Conservation (phyloP, 1,140 invertebrate genomes). For the Bombus cullumanus region DNA sequence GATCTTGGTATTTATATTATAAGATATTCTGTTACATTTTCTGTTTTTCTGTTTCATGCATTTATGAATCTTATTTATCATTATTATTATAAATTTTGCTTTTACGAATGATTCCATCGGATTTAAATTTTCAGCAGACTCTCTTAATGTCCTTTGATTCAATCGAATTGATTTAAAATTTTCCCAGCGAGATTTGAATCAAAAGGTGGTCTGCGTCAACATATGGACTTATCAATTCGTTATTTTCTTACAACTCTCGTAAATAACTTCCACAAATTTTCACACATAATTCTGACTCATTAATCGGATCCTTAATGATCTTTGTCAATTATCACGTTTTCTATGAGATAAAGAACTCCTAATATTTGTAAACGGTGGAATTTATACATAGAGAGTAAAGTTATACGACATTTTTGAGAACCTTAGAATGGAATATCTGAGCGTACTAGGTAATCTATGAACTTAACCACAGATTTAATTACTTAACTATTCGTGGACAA, state of each 20-base stretch:
- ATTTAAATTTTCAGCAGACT: background rate
- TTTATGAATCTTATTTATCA: background rate
- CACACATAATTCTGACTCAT: too few species aligned
- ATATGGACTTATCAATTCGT: too few species aligned
- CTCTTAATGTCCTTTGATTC: background rate
- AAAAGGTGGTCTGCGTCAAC: too few species aligned
- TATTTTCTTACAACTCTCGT: background rate
- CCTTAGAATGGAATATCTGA: background rate
- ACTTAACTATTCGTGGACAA: background rate
- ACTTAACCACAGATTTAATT: background rate
- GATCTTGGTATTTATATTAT: background rate
- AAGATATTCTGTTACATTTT: background rate
- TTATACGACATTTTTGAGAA: background rate
- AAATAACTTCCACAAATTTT: background rate
- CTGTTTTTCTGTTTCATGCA: too few species aligned
- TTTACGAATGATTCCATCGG: background rate
- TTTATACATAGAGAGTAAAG: background rate
- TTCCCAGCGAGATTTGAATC: too few species aligned
- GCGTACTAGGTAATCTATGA: background rate
- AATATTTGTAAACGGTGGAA: background rate
- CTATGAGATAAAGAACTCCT: background rate
- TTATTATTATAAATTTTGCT: background rate
- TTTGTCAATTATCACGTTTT: too few species aligned
- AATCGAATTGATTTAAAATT: fast-evolving
- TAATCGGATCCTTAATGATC: too few species aligned